phyloP scores from a whole-genome alignment of 2,888 invertebrate genomes.

The Drosophila infuscata region DNA sequence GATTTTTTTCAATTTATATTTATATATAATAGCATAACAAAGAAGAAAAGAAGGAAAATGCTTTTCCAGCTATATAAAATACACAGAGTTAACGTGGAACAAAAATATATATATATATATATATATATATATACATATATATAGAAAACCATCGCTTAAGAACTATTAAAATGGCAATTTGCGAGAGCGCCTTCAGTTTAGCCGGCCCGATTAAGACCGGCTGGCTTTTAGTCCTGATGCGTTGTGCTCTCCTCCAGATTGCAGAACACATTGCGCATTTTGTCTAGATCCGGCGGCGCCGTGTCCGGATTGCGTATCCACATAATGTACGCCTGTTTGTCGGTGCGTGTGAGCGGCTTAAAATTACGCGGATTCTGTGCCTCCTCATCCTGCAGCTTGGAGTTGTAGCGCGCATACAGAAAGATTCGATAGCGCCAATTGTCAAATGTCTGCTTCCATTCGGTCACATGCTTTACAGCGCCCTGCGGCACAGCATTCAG shows the following conservation, averaged over 20 bases:
- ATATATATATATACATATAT: neutral
- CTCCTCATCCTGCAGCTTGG: slow-evolving; percentile 80
- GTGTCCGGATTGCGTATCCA: slow-evolving; percentile 83
- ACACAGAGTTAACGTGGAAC: slow-evolving; percentile 61
- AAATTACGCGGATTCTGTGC: slow-evolving; percentile 82
- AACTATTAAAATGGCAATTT: slow-evolving; percentile 69
- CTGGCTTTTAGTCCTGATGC: slow-evolving; percentile 71
- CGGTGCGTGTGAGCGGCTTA: slow-evolving; percentile 82
- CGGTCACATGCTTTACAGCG: slow-evolving; percentile 80
- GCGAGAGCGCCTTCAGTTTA: slow-evolving; percentile 27
- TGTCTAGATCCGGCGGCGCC: slow-evolving; percentile 81
- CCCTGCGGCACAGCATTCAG: slow-evolving; percentile 82
- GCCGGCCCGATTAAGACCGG: slow-evolving; percentile 35
- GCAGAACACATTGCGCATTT: slow-evolving; percentile 83
- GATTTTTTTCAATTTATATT: slow-evolving; percentile 47
- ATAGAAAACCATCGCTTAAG: slow-evolving; percentile 38
- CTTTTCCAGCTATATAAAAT: slow-evolving; percentile 55
- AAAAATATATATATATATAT: slow-evolving; percentile 6
- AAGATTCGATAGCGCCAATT: slow-evolving; percentile 83
- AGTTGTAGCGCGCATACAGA: slow-evolving; percentile 82
- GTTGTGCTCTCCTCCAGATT: slow-evolving; percentile 79
- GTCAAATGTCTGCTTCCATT: slow-evolving; percentile 83
- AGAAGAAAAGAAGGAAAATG: slow-evolving; percentile 53
- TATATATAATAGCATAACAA: slow-evolving; percentile 63
- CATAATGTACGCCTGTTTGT: slow-evolving; percentile 82